phyloP scores from a whole-genome alignment of 2,113 vertebrate genomes.

The Dasypus novemcinctus region DNA sequence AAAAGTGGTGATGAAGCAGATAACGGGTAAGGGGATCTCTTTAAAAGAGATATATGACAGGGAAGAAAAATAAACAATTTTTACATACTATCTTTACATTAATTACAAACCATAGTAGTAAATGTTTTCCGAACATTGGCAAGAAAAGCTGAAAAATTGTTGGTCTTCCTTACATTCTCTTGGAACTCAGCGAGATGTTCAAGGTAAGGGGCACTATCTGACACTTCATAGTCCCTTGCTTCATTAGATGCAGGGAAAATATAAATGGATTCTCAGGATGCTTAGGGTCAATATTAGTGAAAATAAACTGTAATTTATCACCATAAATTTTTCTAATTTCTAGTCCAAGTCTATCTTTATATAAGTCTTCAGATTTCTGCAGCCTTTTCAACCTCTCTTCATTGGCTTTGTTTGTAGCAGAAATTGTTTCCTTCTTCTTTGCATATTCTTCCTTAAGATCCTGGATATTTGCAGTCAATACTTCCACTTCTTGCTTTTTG shows the following conservation, averaged over 20 bases:
- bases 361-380: constrained; percentile 86
- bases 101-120: constrained; percentile 79
- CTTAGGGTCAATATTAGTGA: constrained; percentile 89
- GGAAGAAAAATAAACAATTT: constrained; percentile 28
- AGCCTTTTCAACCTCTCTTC: constrained; percentile 89
- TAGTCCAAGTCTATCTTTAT: constrained; percentile 90
- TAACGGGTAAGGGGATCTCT: background rate
- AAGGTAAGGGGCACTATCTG: constrained; percentile 90
- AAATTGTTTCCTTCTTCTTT: constrained; percentile 86
- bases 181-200: constrained; percentile 88
- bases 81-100: constrained; percentile 38
- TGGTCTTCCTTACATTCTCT: constrained; percentile 91
- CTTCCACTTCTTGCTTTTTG: constrained; percentile 84
- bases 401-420: constrained; percentile 87
- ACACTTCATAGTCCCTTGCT: constrained; percentile 90
- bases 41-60: constrained; percentile 18
- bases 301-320: constrained; percentile 94
- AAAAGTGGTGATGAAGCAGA: constrained; percentile 3
- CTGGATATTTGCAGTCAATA: constrained; percentile 84
- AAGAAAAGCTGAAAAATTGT: constrained; percentile 94
- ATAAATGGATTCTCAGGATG: constrained; percentile 86
- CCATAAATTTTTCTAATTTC: constrained; percentile 91
- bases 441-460: constrained; percentile 88
- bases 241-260: constrained; percentile 89
- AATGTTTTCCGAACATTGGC: constrained; percentile 95